Evolutionary conservation across 2,113 vertebrate species (phyloP).

Genomic region (Climacteris rufus): DNA sequence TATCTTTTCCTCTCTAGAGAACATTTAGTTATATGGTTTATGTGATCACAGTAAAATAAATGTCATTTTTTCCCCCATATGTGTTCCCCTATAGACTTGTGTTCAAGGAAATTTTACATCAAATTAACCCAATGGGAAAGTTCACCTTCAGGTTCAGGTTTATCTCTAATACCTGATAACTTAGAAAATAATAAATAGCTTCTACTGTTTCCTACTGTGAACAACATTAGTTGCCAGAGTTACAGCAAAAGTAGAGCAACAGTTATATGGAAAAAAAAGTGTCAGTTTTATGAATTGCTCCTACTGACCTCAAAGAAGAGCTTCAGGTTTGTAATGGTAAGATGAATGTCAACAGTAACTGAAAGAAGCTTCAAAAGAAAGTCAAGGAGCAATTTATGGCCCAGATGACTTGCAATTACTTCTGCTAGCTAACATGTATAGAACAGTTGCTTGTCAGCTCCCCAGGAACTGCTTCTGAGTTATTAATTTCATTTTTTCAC

Average conservation of each 20-base stretch:
- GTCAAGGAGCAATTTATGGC: conserved; percentile 4
- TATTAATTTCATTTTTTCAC: background rate
- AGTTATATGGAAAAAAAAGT: background rate
- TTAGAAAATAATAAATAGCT: background rate
- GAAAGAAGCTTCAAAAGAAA: conserved; percentile 3
- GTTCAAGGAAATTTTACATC: background rate
- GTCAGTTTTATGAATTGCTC: background rate
- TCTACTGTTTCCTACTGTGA: background rate
- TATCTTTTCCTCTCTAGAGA: background rate
- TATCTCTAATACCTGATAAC: background rate
- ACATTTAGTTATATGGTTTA: background rate
- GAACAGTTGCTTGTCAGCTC: background rate
- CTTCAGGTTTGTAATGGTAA: background rate
- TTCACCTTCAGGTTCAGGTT: background rate
- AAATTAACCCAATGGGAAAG: background rate
- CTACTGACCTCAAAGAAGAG: background rate
- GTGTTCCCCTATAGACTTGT: background rate
- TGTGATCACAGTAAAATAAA: background rate
- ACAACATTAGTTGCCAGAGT: background rate
- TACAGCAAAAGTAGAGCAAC: background rate
- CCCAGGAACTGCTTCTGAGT: background rate
- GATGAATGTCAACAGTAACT: conserved; percentile 8
- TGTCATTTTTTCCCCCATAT: background rate
- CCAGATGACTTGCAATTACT: background rate
- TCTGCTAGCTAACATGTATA: background rate